Percentiles rank a stretch among this genome's conserved stretches.
Conservation (phyloP, 2,888 invertebrate species). For the Melinopterus prodromus region DNA sequence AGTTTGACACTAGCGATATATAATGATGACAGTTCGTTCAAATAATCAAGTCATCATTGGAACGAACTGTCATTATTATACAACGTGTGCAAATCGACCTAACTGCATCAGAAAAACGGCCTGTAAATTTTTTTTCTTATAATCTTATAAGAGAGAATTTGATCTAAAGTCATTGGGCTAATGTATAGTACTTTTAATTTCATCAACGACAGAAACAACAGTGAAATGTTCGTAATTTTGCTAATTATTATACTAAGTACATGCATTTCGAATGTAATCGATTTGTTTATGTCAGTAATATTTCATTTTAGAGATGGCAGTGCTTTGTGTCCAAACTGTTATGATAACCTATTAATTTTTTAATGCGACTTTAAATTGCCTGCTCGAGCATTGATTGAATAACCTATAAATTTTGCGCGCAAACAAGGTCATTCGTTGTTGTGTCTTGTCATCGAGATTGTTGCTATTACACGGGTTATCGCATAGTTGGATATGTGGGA, state of each 20-base stretch:
- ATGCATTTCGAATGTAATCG: not conserved
- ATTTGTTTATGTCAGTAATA: not conserved
- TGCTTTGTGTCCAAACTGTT: not conserved
- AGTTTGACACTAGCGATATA: too few relatives aligned
- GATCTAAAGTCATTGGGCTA: too few relatives aligned
- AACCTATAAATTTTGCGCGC: not conserved
- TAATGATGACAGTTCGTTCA: too few relatives aligned
- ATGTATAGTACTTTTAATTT: too few relatives aligned
- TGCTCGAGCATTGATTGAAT: not conserved
- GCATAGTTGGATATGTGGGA: not conserved
- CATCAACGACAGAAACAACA: not conserved
- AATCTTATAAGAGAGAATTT: too few relatives aligned
- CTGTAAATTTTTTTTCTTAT: too few relatives aligned
- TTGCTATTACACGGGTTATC: not conserved
- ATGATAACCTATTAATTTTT: not conserved
- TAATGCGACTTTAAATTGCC: not conserved
- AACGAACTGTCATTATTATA: too few relatives aligned
- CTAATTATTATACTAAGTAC: not conserved
- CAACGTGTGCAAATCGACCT: too few relatives aligned
- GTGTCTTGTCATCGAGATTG: not conserved
- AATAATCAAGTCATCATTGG: too few relatives aligned
- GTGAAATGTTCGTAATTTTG: not conserved
- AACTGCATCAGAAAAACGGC: too few relatives aligned
- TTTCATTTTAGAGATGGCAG: not conserved
- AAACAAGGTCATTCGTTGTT: not conserved